Base-by-base conservation (phyloP, 2,888 invertebrate genomes). In the Rhogogaster chlorosoma region DNA sequence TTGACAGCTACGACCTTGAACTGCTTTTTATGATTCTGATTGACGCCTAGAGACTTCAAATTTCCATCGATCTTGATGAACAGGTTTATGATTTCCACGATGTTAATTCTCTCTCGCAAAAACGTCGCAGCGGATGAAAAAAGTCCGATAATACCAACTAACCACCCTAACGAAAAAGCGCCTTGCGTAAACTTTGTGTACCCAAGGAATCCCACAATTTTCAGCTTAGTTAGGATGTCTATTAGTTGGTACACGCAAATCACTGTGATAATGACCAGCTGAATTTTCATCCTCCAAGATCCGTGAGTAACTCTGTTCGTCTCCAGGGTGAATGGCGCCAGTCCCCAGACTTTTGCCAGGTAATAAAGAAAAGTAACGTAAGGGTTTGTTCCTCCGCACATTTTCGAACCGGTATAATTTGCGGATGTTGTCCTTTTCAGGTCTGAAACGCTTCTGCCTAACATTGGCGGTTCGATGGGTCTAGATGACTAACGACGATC, bases 311-410 rank as follows among this genome's bases (percentile, higher is more conserved):
- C 22, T 61, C 22, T 36, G 61, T 61, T 61, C 15, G 36, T 18
- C 22, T 45, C 36, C 10, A 80, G 9, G 5, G 9, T 18, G 22
- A 80, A 80, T 45, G 80, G 80, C 18, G 38, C 80, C 57, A 80
- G 36, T 61, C 80, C 80, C 61, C 32, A 61, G n/a, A 57, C 22
- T 38, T 61, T 80, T 38, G 80, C 80, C 61, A 80, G 26, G 29
- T 36, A 61, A 26, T 80, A 61, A n/a, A 61, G 75, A 15, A 45
- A 29, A 9, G 38, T 29, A 18, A 5, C 29, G 75, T 49, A 49
- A 45, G 15, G 29, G 18, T 49, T 77, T 29, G 45, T 29, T 18
- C 29, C 7, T 12, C 15, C 49, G 7, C 15, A 18, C 22, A 49
- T 77, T 77, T 77, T 77, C 18, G 15, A 29, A 32, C 49, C 18